These are phyloP conservation scores for Chamaea fasciata DNA, from an alignment of 2,113 vertebrate genomes.

Conservation along the genomic window DNA sequence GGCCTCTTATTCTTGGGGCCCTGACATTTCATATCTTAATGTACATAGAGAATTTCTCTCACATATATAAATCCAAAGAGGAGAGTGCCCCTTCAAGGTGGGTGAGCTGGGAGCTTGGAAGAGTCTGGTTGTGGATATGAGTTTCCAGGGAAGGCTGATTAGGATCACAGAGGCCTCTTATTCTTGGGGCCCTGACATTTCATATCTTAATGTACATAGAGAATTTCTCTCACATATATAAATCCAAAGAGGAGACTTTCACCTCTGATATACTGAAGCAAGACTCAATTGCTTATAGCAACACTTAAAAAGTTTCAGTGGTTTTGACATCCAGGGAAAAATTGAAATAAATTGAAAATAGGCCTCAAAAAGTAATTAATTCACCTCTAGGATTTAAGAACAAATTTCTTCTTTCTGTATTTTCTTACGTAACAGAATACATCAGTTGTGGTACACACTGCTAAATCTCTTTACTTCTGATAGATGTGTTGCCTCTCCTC, in stretches of 20 bases:
- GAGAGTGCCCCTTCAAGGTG: fast-evolving
- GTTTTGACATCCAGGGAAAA: not conserved
- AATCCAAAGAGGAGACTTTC: not conserved
- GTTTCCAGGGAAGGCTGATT: not conserved
- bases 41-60: not conserved
- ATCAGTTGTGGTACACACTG: not conserved
- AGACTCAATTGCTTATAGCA: not conserved
- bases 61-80: no score
- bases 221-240: not conserved
- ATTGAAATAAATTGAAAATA: not conserved
- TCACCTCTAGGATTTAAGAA: not conserved
- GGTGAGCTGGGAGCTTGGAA: not conserved
- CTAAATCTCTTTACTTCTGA: not conserved
- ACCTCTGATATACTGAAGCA: not conserved
- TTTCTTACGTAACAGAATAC: not conserved
- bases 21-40: not conserved
- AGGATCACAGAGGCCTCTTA: not conserved
- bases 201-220: not conserved
- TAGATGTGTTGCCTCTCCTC: not conserved
- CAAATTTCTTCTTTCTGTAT: not conserved
- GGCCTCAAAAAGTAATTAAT: not conserved
- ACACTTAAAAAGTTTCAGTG: not conserved
- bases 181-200: not conserved
- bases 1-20: not conserved
- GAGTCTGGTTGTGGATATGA: fast-evolving